These are phyloP conservation scores for Hartigia nigra DNA, from an alignment of 2,888 invertebrate genomes.

Conservation along the genomic window DNA sequence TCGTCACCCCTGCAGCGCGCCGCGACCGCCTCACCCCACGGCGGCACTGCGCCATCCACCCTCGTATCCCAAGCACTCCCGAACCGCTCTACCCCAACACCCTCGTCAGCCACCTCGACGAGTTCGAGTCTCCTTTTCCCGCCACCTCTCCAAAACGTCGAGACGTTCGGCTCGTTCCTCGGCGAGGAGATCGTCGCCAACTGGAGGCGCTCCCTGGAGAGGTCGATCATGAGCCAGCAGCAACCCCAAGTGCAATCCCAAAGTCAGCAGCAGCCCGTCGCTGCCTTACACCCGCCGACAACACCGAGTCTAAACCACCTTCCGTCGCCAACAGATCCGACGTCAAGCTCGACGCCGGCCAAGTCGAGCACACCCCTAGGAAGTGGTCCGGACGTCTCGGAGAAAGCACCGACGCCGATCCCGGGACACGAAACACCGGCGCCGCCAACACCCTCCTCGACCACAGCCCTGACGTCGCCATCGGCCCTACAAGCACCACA, in stretches of 20 bases:
- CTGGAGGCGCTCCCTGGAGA: slow-evolving; percentile 79
- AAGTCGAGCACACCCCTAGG: slow-evolving; percentile 59
- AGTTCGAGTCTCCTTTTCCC: slow-evolving; percentile 67
- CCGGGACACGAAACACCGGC: slow-evolving; percentile 68
- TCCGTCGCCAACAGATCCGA: slow-evolving; percentile 68
- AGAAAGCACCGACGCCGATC: slow-evolving; percentile 67
- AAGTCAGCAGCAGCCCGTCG: slow-evolving; percentile 43
- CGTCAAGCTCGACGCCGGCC: slow-evolving; percentile 59
- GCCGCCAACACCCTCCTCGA: slow-evolving; percentile 64
- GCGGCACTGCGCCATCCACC: slow-evolving; percentile 55
- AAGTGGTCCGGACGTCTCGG: slow-evolving; percentile 46
- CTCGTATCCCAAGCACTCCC: slow-evolving; percentile 58
- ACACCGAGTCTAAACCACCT: slow-evolving; percentile 67
- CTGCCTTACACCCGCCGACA: slow-evolving; percentile 58
- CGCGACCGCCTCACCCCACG: slow-evolving; percentile 65
- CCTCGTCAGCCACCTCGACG: slow-evolving; percentile 61
- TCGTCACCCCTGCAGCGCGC: slow-evolving; percentile 66
- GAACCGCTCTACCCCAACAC: slow-evolving; percentile 61
- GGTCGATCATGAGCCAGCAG: slow-evolving; percentile 62
- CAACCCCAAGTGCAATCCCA: slow-evolving; percentile 57
- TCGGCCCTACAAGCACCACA: slow-evolving; percentile 44
- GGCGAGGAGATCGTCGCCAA: slow-evolving; percentile 87
- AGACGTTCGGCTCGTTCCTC: slow-evolving; percentile 78
- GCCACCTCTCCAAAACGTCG: slow-evolving; percentile 74
- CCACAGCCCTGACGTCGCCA: slow-evolving; percentile 60